Conservation (phyloP, 1,140 invertebrate species). For the Tetragnatha versicolor region DNA sequence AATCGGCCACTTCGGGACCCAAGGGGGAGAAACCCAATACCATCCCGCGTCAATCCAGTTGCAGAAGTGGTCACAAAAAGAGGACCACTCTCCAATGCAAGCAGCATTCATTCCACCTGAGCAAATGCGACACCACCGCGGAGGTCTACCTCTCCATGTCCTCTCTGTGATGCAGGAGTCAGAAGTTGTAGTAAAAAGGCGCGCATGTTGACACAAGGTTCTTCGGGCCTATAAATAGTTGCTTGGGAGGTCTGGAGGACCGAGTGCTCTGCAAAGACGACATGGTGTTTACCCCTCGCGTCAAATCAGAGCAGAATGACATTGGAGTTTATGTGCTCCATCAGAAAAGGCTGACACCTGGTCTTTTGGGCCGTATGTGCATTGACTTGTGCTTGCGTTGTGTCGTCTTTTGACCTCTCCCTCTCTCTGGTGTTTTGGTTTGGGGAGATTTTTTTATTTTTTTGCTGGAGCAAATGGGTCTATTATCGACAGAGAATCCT, state of each 20-base stretch:
- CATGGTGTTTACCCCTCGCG: constrained; percentile 38
- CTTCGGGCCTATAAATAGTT: constrained; percentile 42
- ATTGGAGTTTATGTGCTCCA: constrained; percentile 13
- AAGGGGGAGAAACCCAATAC: constrained; percentile 6
- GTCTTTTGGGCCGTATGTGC: constrained; percentile 2
- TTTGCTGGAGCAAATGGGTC: no score
- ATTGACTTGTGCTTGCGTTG: neutral
- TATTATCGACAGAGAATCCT: no score
- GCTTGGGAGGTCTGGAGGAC: constrained; percentile 36
- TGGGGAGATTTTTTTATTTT: no score
- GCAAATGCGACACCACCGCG: constrained; percentile 26
- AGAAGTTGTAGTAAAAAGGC: constrained; percentile 42
- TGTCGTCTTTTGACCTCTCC: neutral
- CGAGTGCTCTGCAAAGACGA: constrained; percentile 17
- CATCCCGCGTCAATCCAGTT: neutral
- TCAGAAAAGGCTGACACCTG: constrained; percentile 32
- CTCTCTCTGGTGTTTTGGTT: neutral
- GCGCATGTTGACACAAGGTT: constrained; percentile 45
- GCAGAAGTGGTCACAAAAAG: neutral
- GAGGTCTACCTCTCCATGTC: constrained; percentile 8
- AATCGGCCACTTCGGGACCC: neutral
- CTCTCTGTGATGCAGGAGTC: neutral
- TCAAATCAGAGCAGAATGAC: constrained; percentile 37
- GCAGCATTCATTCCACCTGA: constrained; percentile 32
- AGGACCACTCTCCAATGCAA: neutral